Base-by-base conservation (phyloP, 1,140 invertebrate species). In the Atta texana region DNA sequence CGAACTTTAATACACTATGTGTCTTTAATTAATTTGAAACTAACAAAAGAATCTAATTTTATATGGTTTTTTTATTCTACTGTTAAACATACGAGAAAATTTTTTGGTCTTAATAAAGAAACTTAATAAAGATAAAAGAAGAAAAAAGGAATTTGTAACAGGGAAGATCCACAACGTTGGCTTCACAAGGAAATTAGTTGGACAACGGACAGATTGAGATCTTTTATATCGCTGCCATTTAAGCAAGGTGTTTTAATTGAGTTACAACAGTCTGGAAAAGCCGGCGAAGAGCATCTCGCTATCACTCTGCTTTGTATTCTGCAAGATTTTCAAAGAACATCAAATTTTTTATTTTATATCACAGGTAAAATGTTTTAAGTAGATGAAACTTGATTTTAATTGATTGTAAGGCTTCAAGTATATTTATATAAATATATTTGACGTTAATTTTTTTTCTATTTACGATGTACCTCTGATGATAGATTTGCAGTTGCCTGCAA, bases 291-390 rank as follows among this genome's bases (percentile, higher is more conserved):
- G 14, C 28, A 87, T n/a, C 88, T 88, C 0, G 89, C 85, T 69
- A 90, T 90, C 64, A 89, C 88, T 21, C 44, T 95, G 69, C 57
- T 95, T n/a, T 95, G 95, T 61, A 92, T 95, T 76, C 80, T 95
- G 16, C 94, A 95, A 93, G 95, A 95, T 89, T 94, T 95, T 71
- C 93, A 95, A 80, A 90, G 94, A 80, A 95, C 95, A 2, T 94
- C 93, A 5, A 95, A 95, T 88, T 94, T 95, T 34, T 86, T 95
- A 69, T 93, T 95, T 82, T 94, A 95, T 87, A 84, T 95, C 1
- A 94, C 92, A 31, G 92, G 94, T 95, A 91, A 80, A 39, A 3
- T 90, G 80, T 87, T 82, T 93, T 88, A 81, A 78, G 3, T 69
- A 1, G 39, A 16, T 44, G 31, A 80, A 63, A 34, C 31, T 68